Conservation (phyloP, 1,140 invertebrate species). For the Leucophenga varia region DNA sequence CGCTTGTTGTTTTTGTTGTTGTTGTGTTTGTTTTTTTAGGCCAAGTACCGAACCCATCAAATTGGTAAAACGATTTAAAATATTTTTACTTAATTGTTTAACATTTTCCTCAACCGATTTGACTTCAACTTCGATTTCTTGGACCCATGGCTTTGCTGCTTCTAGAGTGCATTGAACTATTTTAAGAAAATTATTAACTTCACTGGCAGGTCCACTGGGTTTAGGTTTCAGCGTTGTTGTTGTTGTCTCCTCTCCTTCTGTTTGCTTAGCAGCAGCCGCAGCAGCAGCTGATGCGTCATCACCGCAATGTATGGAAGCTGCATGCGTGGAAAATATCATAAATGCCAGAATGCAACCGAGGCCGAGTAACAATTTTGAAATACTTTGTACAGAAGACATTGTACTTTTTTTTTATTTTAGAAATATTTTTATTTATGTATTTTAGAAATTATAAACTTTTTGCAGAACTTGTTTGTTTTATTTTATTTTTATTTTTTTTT, state of each 20-base stretch:
- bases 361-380: too few relatives aligned
- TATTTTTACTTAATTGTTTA: slow-evolving; percentile 23
- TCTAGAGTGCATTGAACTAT: slow-evolving; percentile 42
- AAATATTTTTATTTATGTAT: too few relatives aligned
- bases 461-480: too few relatives aligned
- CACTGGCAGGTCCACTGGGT: too few relatives aligned
- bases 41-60: slow-evolving; percentile 20
- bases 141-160: slow-evolving; percentile 46
- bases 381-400: too few relatives aligned
- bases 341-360: too few relatives aligned
- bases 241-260: slow-evolving; percentile 4
- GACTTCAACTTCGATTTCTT: slow-evolving; percentile 40
- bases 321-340: too few relatives aligned
- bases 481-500: too few relatives aligned
- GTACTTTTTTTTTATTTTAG: too few relatives aligned
- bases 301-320: slow-evolving; percentile 30
- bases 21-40: too few relatives aligned
- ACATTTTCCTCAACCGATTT: slow-evolving; percentile 38
- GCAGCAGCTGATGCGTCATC: slow-evolving; percentile 3
- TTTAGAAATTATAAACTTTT: too few relatives aligned
- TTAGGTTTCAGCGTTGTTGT: slow-evolving; percentile 15
- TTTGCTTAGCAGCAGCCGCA: slow-evolving; percentile 4
- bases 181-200: slow-evolving; percentile 40
- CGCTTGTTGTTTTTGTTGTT: too few relatives aligned
- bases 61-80: slow-evolving; percentile 21